phyloP scores from a whole-genome alignment of 1,140 invertebrate species.

The Cyclina sinensis region DNA sequence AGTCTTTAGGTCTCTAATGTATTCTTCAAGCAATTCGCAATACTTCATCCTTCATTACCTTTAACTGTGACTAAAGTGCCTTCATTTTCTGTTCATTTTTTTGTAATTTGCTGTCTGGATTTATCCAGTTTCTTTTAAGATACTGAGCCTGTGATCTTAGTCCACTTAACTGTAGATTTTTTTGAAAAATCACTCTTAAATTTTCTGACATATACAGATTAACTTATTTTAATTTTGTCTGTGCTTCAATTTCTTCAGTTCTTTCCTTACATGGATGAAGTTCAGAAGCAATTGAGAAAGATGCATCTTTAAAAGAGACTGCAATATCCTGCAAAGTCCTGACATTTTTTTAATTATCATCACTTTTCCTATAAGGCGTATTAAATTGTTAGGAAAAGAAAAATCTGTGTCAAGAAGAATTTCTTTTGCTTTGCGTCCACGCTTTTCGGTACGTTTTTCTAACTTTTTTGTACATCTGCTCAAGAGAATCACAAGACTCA shows the following conservation, averaged over 20 bases:
- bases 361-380: neutral
- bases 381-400: neutral
- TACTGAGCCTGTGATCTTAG: neutral
- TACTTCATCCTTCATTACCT: slow-evolving; percentile 7
- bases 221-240: neutral
- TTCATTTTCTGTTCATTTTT: neutral
- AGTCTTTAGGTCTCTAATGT: neutral
- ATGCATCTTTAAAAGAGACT: neutral
- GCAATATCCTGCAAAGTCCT: neutral
- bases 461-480: neutral
- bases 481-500: slow-evolving; percentile 3
- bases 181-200: neutral
- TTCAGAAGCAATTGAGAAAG: neutral
- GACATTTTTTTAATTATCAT: neutral
- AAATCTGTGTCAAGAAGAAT: neutral
- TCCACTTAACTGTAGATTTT: neutral
- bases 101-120: neutral
- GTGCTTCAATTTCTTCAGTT: neutral
- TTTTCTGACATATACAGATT: neutral
- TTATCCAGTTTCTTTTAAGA: neutral
- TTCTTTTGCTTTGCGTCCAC: neutral
- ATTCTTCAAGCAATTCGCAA: neutral
- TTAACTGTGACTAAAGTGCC: slow-evolving; percentile 1
- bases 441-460: slow-evolving; percentile 1
- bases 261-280: neutral